A percentile compares a stretch with the other conserved stretches of the same genome.
These are phyloP conservation scores for Nebria brevicollis DNA, from an alignment of 2,888 invertebrate species.

Conservation along the genomic window DNA sequence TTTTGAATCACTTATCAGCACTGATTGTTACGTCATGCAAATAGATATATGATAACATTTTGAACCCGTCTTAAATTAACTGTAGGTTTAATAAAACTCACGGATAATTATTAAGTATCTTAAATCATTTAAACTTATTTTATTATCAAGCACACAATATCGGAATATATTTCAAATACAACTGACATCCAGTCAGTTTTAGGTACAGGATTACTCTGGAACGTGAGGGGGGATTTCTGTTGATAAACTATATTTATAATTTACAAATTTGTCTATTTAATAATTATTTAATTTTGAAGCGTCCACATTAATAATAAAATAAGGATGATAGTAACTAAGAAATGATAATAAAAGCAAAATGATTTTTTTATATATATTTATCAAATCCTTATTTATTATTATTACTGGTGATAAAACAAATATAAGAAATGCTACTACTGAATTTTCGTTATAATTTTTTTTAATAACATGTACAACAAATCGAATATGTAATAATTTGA, in stretches of 20 bases:
- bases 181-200: not conserved
- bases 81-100: not conserved
- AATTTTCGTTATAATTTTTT: constrained; percentile 33
- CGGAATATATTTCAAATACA: not conserved
- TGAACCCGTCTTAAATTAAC: not conserved
- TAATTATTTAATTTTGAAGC: not conserved
- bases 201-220: not conserved
- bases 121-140: constrained; percentile 1
- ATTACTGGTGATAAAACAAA: constrained; percentile 33
- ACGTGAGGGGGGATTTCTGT: not conserved
- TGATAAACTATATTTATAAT: not conserved
- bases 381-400: not conserved
- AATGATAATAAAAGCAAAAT: too few species aligned
- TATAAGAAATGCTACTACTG: constrained; percentile 36
- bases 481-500: constrained; percentile 31
- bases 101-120: not conserved
- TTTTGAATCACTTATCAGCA: too few species aligned
- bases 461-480: constrained; percentile 42
- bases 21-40: too few species aligned
- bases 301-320: not conserved
- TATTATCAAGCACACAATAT: constrained; percentile 1
- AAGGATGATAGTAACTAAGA: not conserved
- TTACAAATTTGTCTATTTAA: constrained; percentile 14
- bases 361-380: not conserved
- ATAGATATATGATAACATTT: not conserved